Conservation (phyloP, 1,140 invertebrate species). For the Hirudo medicinalis region DNA sequence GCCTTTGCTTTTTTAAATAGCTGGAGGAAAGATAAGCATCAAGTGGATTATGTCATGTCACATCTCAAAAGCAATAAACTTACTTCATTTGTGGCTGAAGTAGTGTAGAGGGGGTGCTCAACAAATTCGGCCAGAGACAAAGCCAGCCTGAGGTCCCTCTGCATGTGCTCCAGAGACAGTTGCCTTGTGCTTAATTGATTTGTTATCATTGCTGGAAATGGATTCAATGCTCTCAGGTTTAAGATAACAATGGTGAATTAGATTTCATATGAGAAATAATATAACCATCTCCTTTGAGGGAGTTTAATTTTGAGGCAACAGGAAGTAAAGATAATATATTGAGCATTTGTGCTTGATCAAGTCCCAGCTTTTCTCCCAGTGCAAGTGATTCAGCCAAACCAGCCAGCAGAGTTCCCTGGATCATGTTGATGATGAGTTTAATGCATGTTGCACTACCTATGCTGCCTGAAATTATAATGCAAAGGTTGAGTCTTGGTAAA, state of each 20-base stretch:
- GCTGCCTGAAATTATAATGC: conserved; percentile 49
- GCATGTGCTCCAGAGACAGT: conserved; percentile 75
- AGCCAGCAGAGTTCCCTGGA: conserved; percentile 70
- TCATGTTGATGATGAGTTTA: conserved; percentile 77
- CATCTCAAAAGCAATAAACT: background rate
- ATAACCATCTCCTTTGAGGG: conserved; percentile 63
- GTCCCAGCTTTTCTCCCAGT: conserved; percentile 74
- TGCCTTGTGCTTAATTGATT: conserved; percentile 59
- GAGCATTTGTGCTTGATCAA: conserved; percentile 74
- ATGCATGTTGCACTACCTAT: conserved; percentile 85
- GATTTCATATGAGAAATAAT: background rate
- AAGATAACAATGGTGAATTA: background rate
- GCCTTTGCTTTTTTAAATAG: conserved; percentile 24
- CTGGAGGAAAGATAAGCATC: conserved; percentile 11
- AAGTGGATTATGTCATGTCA: too few relatives aligned
- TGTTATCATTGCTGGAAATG: conserved; percentile 60
- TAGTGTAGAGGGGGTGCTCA: conserved; percentile 76
- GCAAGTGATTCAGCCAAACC: conserved; percentile 82
- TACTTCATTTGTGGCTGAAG: conserved; percentile 75
- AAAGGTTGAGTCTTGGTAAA: too few relatives aligned
- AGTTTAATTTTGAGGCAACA: conserved; percentile 62
- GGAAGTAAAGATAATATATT: conserved; percentile 74
- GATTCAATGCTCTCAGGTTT: background rate
- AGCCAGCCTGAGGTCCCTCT: conserved; percentile 79
- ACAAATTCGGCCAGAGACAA: conserved; percentile 70